Evolutionary conservation across 1,140 invertebrate genomes (phyloP), one percentile per base, ranked within the genome.

Genomic region (Saxidomus purpurata): DNA sequence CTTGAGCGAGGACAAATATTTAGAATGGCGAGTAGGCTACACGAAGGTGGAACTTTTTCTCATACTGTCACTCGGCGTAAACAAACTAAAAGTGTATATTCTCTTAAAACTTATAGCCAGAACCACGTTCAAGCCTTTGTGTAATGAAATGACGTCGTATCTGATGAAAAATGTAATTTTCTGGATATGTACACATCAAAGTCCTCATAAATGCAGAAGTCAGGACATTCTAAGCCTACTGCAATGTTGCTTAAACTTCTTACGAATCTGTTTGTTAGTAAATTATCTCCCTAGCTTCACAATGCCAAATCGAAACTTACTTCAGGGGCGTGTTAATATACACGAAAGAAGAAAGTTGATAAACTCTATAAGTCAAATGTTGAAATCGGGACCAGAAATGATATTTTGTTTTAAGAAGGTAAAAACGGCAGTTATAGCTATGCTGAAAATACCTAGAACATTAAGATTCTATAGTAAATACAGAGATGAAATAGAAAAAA

Each of bases 161-260:
- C 59, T 63, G 1, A 63, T 63, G 59, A 63, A 63, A 63, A 63
- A 63, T 63, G 59, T 63, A 8, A 63, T 63, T 63, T 63, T 63
- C 25, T 63, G 59, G 59, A 28, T 28, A 63, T 28, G 59, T 63
- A 11, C 22, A 1, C 22, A n/a, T 25, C 6, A 6, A 9, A 63
- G 25, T 28, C 4, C 25, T 9, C 22, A 55, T 55, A 11, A 19
- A 3, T n/a, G 25, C 8, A 28, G 25, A 28, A 63, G 25, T 4
- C 8, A 6, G 28, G 28, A 63, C 25, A 63, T 63, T 63, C 15
- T 63, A 28, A 25, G 28, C 25, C 4, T 28, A 28, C 59, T 63
- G 25, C 59, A 63, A 15, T 63, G 59, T 28, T 4, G 59, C 15
- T 11, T 63, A 28, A 28, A 63, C 8, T 63, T 63, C 15, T 28